phyloP scores from a whole-genome alignment of 2,113 vertebrate species.

The Pitta sordida region DNA sequence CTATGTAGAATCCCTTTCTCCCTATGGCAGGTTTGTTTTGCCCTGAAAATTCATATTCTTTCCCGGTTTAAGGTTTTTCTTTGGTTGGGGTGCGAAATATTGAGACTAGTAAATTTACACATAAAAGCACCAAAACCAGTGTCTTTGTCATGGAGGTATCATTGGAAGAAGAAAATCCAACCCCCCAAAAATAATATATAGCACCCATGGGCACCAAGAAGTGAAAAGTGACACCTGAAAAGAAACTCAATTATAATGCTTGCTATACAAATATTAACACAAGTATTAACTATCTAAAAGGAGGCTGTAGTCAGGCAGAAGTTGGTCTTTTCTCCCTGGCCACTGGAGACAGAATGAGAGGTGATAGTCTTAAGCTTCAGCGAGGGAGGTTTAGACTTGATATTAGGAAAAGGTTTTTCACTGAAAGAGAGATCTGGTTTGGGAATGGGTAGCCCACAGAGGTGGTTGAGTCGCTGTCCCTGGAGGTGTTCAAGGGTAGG shows the following conservation, averaged over 20 bases:
- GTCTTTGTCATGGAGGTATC: not conserved
- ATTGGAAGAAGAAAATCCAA: no score
- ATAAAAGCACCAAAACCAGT: not conserved
- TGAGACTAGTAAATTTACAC: not conserved
- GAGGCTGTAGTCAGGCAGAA: no score
- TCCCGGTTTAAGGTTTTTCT: not conserved
- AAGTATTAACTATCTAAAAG: no score
- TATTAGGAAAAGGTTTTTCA: no score
- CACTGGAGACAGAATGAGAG: no score
- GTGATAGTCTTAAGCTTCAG: no score
- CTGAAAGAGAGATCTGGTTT: no score
- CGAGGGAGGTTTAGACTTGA: no score
- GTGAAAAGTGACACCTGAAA: not conserved
- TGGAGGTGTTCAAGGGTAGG: no score
- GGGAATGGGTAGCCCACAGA: no score
- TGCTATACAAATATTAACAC: not conserved
- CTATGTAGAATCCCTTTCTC: not conserved
- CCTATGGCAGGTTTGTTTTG: not conserved
- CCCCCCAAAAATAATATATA: not conserved
- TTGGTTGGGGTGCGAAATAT: accelerated
- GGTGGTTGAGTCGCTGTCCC: no score
- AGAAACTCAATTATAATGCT: not conserved
- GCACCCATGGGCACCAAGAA: not conserved
- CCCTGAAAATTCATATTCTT: not conserved
- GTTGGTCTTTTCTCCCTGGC: no score